Conservation (phyloP, 2,888 invertebrate genomes). For the Caenorhabditis uteleia region DNA sequence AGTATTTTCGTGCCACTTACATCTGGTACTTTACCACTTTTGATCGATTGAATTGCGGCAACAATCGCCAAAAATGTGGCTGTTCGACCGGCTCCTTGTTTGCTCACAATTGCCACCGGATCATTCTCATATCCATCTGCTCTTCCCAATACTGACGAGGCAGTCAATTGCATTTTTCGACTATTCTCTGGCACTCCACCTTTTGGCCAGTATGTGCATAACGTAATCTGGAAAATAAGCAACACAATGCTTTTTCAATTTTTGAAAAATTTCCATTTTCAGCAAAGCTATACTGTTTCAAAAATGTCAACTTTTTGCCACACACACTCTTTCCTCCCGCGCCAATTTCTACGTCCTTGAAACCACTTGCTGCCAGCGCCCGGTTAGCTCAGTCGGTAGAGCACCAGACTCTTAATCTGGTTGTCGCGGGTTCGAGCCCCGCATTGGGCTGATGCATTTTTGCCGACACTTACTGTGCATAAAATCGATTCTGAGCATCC, state of each 20-base stretch:
- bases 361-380: no score
- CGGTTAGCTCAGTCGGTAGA: conserved; percentile 69
- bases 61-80: conserved; percentile 5
- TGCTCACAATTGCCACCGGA: conserved; percentile 3
- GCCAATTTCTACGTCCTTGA: no score
- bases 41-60: background rate
- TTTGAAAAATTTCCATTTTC: no score
- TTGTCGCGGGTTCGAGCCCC: conserved; percentile 68
- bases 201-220: background rate
- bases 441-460: conserved; percentile 64
- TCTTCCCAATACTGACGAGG: background rate
- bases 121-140: background rate
- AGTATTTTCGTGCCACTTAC: no score
- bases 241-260: no score
- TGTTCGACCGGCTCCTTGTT: conserved; percentile 7
- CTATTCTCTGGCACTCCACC: background rate
- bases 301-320: no score
- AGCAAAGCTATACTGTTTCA: no score
- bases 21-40: background rate
- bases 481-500: conserved; percentile 1
- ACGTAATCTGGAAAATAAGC: no score
- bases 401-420: conserved; percentile 69
- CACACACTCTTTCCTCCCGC: no score
- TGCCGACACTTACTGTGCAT: background rate
- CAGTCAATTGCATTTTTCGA: background rate